These are phyloP conservation scores for Oreochromis niloticus DNA, from an alignment of 2,113 vertebrate genomes.

Conservation along the genomic window DNA sequence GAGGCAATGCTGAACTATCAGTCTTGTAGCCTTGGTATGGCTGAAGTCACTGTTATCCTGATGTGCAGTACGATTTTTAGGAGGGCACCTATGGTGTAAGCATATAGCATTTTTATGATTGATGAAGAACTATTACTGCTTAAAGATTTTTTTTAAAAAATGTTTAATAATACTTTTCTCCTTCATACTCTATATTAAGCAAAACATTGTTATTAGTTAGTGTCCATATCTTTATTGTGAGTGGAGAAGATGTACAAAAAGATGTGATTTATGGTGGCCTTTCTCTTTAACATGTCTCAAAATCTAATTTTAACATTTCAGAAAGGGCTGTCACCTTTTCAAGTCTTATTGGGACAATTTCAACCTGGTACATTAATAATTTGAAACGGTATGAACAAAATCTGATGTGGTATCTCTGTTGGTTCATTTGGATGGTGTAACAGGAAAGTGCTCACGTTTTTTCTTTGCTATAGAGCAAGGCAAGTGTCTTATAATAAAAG, in stretches of 20 bases:
- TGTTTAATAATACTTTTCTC: background rate
- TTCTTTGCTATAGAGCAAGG: background rate
- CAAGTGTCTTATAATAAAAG: background rate
- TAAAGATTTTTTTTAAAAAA: background rate
- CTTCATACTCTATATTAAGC: background rate
- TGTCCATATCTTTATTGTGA: background rate
- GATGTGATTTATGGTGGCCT: background rate
- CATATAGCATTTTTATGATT: background rate
- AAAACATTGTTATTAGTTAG: background rate
- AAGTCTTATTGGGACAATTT: background rate
- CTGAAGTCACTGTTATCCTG: background rate
- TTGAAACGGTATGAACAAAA: background rate
- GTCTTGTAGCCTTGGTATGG: background rate
- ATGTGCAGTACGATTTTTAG: background rate
- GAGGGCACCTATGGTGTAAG: background rate
- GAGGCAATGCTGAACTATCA: background rate
- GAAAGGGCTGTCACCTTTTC: background rate
- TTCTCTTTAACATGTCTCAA: background rate
- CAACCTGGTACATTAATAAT: background rate
- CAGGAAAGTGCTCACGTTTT: background rate
- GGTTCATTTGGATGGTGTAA: background rate
- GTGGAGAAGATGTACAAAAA: background rate
- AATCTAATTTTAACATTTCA: background rate
- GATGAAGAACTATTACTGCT: background rate
- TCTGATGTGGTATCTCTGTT: background rate